phyloP scores from a whole-genome alignment of 92 coral and sea anemone species.

The Zoanthus sansibaricus region DNA sequence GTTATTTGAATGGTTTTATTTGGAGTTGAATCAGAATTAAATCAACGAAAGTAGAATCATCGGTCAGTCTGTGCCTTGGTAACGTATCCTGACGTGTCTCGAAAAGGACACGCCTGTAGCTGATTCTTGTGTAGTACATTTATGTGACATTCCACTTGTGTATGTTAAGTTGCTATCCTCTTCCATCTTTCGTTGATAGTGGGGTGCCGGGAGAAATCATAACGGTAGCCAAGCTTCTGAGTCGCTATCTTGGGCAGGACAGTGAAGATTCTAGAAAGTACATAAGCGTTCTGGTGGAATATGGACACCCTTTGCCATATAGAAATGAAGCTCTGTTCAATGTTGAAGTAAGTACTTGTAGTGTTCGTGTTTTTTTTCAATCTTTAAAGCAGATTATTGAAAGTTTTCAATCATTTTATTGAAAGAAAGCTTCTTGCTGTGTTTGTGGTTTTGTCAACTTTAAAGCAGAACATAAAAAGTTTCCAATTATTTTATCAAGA shows the following conservation, averaged over 20 bases:
- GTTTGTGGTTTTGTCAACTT: too few species aligned
- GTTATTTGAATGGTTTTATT: too few species aligned
- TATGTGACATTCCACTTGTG: too few species aligned
- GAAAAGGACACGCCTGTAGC: too few species aligned
- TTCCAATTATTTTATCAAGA: too few species aligned
- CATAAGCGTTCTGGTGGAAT: constrained; percentile 44
- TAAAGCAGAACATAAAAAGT: neutral
- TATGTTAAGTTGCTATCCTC: neutral
- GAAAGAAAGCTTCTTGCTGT: neutral
- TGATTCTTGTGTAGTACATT: too few species aligned
- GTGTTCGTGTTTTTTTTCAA: neutral
- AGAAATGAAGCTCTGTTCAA: constrained; percentile 50
- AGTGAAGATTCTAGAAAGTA: constrained; percentile 66
- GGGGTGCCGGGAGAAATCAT: constrained; percentile 69
- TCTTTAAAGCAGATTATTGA: neutral
- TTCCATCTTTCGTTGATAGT: too few species aligned
- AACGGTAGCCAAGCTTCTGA: constrained; percentile 66
- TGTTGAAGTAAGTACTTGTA: constrained; percentile 63
- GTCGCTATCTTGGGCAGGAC: constrained; percentile 72
- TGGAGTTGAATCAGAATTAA: too few species aligned
- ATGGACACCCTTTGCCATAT: constrained; percentile 82
- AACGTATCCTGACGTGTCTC: too few species aligned
- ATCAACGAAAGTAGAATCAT: too few species aligned
- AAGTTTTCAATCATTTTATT: neutral
- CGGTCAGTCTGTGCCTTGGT: too few species aligned